Evolutionary conservation across 2,113 vertebrate genomes (phyloP).

Genomic region (Paramormyrops kingsleyae): DNA sequence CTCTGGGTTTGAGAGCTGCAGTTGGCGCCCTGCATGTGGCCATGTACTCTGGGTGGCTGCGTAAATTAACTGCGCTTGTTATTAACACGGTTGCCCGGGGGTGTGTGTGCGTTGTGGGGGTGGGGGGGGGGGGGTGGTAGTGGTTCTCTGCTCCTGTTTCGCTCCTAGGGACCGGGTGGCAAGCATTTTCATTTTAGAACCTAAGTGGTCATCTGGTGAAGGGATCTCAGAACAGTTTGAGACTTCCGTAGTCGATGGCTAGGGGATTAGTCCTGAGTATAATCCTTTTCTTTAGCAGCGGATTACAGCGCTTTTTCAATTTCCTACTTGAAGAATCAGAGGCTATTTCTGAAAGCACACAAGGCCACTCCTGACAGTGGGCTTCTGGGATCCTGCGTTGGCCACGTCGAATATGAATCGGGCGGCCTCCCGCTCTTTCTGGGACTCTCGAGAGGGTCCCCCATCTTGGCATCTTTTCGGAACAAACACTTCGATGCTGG

Average conservation of each 20-base stretch:
- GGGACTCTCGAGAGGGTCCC: conserved; percentile 30
- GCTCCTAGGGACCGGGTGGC: conserved; percentile 9
- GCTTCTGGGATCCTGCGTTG: conserved; percentile 31
- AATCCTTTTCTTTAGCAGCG: conserved; percentile 34
- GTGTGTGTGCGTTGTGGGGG: background rate
- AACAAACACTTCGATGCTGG: conserved; percentile 21
- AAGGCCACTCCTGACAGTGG: conserved; percentile 30
- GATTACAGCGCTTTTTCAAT: conserved; percentile 49
- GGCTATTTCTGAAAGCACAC: conserved; percentile 44
- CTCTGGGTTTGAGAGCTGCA: conserved; percentile 22
- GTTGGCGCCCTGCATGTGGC: conserved; percentile 6
- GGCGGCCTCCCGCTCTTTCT: conserved; percentile 21
- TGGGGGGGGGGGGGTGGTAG: background rate
- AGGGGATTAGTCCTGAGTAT: conserved; percentile 30
- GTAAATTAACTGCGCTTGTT: conserved; percentile 31
- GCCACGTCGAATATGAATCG: conserved; percentile 36
- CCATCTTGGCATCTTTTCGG: conserved; percentile 12
- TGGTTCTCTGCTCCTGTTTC: background rate
- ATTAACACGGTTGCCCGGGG: background rate
- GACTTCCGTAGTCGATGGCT: conserved; percentile 25
- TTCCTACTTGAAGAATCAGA: conserved; percentile 38
- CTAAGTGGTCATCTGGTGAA: conserved; percentile 31
- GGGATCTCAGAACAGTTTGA: conserved; percentile 34
- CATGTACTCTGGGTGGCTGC: conserved; percentile 21
- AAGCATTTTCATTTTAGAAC: conserved; percentile 26